Conservation (phyloP, 2,113 vertebrate genomes). For the Felis chaus region DNA sequence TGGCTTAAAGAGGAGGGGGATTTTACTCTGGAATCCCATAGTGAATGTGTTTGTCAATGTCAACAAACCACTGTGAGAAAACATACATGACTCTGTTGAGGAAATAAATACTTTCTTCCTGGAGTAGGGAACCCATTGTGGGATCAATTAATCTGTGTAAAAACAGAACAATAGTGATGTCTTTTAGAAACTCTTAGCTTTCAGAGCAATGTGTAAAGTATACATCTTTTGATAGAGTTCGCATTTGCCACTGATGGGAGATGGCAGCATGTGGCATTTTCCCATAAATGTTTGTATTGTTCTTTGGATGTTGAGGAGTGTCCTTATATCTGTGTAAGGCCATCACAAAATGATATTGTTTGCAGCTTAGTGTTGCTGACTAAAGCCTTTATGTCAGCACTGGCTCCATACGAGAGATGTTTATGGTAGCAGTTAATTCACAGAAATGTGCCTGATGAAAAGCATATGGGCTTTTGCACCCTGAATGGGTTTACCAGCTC, state of each 20-base stretch:
- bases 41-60: constrained; percentile 52
- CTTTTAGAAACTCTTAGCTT: constrained; percentile 1
- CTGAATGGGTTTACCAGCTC: not conserved
- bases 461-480: not conserved
- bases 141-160: not conserved
- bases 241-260: not conserved
- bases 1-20: not conserved
- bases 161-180: constrained; percentile 16
- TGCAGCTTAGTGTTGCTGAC: not conserved
- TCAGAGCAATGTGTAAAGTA: not conserved
- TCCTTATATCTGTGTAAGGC: not conserved
- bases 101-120: constrained; percentile 29
- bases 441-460: not conserved
- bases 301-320: not conserved
- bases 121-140: constrained; percentile 31
- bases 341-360: not conserved
- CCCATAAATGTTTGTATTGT: constrained; percentile 6
- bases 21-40: constrained; percentile 53
- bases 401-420: not conserved
- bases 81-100: constrained; percentile 5
- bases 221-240: not conserved
- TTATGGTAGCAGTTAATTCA: not conserved
- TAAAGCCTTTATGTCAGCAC: not conserved
- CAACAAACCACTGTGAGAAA: constrained; percentile 51
- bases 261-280: not conserved